These are phyloP conservation scores for Apodemus agrarius DNA, from an alignment of 2,797 vertebrate genomes.

Conservation along the genomic window DNA sequence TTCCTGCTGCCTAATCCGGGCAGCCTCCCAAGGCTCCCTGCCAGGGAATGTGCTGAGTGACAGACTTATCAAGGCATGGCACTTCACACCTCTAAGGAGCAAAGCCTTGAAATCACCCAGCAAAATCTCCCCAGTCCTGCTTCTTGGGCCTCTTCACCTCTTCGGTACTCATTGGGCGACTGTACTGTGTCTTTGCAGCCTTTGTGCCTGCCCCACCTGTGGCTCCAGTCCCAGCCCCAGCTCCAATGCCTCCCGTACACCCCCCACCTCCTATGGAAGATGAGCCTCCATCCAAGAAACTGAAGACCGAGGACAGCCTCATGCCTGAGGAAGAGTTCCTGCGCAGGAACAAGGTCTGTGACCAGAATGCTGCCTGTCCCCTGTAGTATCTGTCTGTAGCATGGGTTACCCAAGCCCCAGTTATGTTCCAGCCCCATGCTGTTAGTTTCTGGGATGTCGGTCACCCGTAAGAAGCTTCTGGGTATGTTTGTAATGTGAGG, in stretches of 20 bases:
- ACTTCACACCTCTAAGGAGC: not conserved
- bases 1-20: not conserved
- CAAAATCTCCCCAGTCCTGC: not conserved
- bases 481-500: not conserved
- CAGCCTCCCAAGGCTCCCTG: not conserved
- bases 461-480: not conserved
- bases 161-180: not conserved
- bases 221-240: slow-evolving; percentile 91
- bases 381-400: not conserved
- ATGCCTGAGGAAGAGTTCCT: slow-evolving; percentile 99
- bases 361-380: not conserved
- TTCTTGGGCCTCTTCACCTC: not conserved
- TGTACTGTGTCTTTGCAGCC: slow-evolving; percentile 84
- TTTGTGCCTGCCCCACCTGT: slow-evolving; percentile 97
- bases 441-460: not conserved
- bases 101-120: not conserved
- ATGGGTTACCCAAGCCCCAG: not conserved
- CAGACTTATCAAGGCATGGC: not conserved
- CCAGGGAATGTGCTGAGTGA: not conserved
- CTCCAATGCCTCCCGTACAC: slow-evolving; percentile 92
- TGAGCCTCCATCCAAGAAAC: slow-evolving; percentile 96
- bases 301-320: slow-evolving; percentile 98
- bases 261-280: slow-evolving; percentile 96
- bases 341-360: slow-evolving; percentile 94
- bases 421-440: not conserved